Evolutionary conservation across 2,888 invertebrate genomes (phyloP), one percentile per base, ranked within the genome.

Genomic region (Cerastis leucographa): DNA sequence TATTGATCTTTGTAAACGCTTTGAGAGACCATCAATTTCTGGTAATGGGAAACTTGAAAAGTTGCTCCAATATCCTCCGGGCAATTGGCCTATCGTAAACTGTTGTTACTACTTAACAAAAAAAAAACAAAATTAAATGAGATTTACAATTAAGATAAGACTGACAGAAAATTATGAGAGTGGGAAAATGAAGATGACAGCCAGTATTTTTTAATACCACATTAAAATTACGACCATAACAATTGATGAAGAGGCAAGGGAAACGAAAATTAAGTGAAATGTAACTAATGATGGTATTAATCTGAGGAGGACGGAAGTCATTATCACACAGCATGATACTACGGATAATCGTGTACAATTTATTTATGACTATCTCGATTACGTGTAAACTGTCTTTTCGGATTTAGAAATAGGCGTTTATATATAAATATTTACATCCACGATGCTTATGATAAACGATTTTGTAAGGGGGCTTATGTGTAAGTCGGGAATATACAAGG

Each of bases 1-100:
- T 87, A 87, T 87, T 86, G 87, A 87, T 87, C 86, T 87, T 86
- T 77, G 73, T 81, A 87, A 87, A 84, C 73, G 74, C 14, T 79
- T 46, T 62, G 56, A 65, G 29, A 76, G 46, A 75, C 44, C 74
- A 85, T 75, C 64, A 51, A 78, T 73, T 85, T 73, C 42, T 40
- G 49, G 62, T 85, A 78, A 66, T 66, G 69, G 70, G 71, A 81
- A 83, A 84, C 78, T 66, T 74, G 51, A 84, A 83, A 84, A 74
- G 62, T 71, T 51, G 40, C 44, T 76, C 3, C 22, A 66, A 71
- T 61, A 75, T 75, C 70, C 25, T 71, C 49, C 54, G 17, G 40
- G 69, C 42, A 66, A 80, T 42, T 66, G 68, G 65, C 22, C 35
- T 72, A 25, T 78, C 42, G 17, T 44, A 46, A 54, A 25, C 40